Evolutionary conservation across 2,113 vertebrate species (phyloP).

Genomic region (Gopherus flavomarginatus): DNA sequence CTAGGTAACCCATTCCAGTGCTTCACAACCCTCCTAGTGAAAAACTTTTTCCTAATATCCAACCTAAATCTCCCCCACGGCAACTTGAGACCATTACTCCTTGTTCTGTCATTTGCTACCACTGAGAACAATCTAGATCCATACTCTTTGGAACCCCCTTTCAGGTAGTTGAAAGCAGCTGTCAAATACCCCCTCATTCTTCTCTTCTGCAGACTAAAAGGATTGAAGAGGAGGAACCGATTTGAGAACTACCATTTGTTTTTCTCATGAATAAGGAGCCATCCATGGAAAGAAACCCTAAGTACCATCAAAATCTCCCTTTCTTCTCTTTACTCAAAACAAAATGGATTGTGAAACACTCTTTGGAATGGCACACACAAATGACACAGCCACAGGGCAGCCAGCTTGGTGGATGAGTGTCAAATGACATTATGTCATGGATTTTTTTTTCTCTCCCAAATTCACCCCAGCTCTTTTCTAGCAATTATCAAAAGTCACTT

Average conservation of each 20-base stretch:
- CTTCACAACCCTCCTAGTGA: too few species aligned
- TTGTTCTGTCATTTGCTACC: too few species aligned
- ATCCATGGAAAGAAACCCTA: background rate
- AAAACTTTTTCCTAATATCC: too few species aligned
- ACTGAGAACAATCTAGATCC: too few species aligned
- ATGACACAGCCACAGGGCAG: conserved; percentile 74
- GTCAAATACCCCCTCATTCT: too few species aligned
- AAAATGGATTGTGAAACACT: conserved; percentile 64
- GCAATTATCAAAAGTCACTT: conserved; percentile 72
- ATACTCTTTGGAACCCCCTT: too few species aligned
- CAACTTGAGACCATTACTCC: too few species aligned
- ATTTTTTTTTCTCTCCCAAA: conserved; percentile 45
- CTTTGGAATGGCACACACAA: conserved; percentile 66
- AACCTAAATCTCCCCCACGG: too few species aligned
- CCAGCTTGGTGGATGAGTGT: conserved; percentile 62
- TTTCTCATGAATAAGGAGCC: conserved; percentile 15
- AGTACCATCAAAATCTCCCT: background rate
- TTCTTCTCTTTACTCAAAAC: conserved; percentile 44
- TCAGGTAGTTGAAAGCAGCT: too few species aligned
- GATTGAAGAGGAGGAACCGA: background rate
- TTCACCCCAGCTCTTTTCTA: conserved; percentile 63
- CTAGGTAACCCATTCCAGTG: too few species aligned
- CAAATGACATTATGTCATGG: conserved; percentile 78
- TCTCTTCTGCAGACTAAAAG: too few species aligned
- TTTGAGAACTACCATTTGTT: conserved; percentile 38